Evolutionary conservation across 2,888 invertebrate species (phyloP), one percentile per base, ranked within the genome.

Genomic region (Eremobia ochroleuca): DNA sequence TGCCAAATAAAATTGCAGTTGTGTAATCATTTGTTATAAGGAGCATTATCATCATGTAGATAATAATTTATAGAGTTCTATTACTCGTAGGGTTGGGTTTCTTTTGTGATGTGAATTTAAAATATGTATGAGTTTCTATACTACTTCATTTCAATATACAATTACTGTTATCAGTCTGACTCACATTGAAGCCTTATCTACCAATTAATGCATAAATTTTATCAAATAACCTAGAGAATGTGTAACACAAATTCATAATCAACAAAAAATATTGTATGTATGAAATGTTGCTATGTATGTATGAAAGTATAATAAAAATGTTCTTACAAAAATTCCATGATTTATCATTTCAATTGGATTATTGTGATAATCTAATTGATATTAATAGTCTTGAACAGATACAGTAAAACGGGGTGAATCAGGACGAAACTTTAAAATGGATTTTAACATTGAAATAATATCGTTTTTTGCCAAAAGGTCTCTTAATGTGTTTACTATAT

Each of bases 181-280:
- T 85, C 75, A 80, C 65, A 59, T 65, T 82, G 62, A 74, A 77
- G 69, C 77, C 82, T 86, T 87, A 88, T 87, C 87, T 85, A 65
- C 83, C 68, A 78, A 81, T 80, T 76, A 73, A 82, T 81, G 71
- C 59, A 76, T 68, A 80, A 62, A 64, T 59, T 76, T 78, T 81
- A 78, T 86, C 71, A 71, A 78, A n/a, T 68, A 73, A 72, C 59
- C 49, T 66, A 76, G 59, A 64, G 74, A 77, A 73, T 76, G 52
- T 82, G 55, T 72, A 66, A 77, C 62, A 64, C 25, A 21, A 65
- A 67, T 71, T 72, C 40, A 76, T 77, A 64, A 77, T 80, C 71
- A 69, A 65, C 31, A 74, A 82, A 70, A 82, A 72, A 55, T 70
- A 71, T 65, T 82, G 79, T 66, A 88, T 81, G 82, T 61, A 59